These are phyloP conservation scores for Heptranchias perlo DNA, from an alignment of 2,113 vertebrate genomes.

Conservation along the genomic window DNA sequence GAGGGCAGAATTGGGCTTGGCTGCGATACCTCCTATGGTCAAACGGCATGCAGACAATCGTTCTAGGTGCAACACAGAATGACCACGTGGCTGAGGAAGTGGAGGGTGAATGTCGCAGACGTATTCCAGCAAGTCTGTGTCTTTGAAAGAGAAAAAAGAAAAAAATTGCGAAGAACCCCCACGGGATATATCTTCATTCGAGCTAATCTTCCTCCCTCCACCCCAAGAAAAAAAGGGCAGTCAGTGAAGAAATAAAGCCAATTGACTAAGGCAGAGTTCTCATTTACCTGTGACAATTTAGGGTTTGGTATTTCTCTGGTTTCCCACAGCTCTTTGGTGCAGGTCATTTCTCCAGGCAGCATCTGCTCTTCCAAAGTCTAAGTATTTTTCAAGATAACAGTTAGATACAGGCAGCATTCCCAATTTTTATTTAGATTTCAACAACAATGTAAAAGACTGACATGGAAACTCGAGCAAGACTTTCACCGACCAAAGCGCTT, in stretches of 20 bases:
- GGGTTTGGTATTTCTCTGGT: not conserved
- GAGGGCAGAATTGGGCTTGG: not conserved
- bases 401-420: not conserved
- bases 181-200: not conserved
- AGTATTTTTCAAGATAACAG: not conserved
- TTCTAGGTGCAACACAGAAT: not conserved
- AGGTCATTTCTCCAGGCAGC: not conserved
- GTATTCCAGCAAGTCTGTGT: not conserved
- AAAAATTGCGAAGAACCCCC: not conserved
- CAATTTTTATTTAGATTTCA: not conserved
- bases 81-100: not conserved
- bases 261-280: not conserved
- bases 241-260: not conserved
- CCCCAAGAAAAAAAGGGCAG: not conserved
- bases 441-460: not conserved
- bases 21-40: not conserved
- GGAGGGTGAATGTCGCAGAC: not conserved
- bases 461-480: too few relatives aligned
- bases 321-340: conserved; percentile 12
- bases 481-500: too few relatives aligned
- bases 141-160: not conserved
- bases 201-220: too few relatives aligned
- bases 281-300: not conserved
- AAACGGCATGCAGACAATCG: not conserved
- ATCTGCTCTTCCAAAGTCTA: conserved; percentile 11